Evolutionary conservation across 1,140 invertebrate genomes (phyloP), one percentile per base, ranked within the genome.

Genomic region (Orchesella cincta): DNA sequence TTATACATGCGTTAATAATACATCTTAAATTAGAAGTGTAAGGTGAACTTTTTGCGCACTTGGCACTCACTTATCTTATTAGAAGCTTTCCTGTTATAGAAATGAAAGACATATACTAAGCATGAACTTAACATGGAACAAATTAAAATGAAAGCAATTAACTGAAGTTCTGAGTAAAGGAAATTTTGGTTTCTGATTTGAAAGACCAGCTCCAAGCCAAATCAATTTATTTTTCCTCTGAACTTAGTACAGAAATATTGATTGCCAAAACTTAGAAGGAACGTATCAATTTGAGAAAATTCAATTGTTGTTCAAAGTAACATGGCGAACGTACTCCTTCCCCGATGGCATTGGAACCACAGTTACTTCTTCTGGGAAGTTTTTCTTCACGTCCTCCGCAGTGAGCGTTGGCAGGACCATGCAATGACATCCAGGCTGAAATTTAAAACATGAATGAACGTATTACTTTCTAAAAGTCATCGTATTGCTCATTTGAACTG

Each of bases 361-460:
- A 18, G 88, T 88, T n/a, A 89, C 89, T 28, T 91, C 90, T 28
- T 90, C 86, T 0, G 92, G 91, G 84, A 94, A 97, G 12, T 91
- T 83, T 51, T 86, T 86, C 0, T 86, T 84, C 0, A 91, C 87
- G 81, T 95, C 91, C 12, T 91, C 90, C 0, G 90, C 86, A 3
- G 89, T 87, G 0, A 97, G 85, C 2, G 88, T 90, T 8, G 95
- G 95, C 62, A 94, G 84, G 57, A 97, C 90, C 94, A 97, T 97
- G 78, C 94, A 94, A 16, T 91, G 87, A 16, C 90, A 89, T 33
- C 94, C 94, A 84, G 84, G 84, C 90, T 91, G 79, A 26, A 86
- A 57, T 16, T n/a, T 84, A 74, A 78, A 35, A 79, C 35, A 36
- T 67, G 51, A 36, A 74, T 54, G 16, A 12, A 26, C 34, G 5